A percentile compares a stretch with the other conserved stretches of the same genome.
Conservation (phyloP, 2,888 invertebrate species). For the Graphium colonna region DNA sequence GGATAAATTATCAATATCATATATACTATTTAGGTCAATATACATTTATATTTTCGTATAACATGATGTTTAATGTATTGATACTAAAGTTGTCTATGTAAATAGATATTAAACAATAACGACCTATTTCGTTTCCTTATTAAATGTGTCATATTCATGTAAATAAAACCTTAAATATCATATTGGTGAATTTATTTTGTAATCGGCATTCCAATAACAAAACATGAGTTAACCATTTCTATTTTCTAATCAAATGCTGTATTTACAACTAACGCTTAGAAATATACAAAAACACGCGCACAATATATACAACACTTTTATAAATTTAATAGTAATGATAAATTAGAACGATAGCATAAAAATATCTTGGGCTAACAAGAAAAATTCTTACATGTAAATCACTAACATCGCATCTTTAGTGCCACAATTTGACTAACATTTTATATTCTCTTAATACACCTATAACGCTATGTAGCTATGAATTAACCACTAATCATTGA, state of each 20-base stretch:
- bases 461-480: neutral
- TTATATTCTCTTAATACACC: neutral
- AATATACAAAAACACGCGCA: neutral
- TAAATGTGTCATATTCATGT: slow-evolving; percentile 21
- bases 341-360: slow-evolving; percentile 8
- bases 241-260: neutral
- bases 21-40: slow-evolving; percentile 36
- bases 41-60: slow-evolving; percentile 46
- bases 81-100: slow-evolving; percentile 61
- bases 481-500: slow-evolving; percentile 8
- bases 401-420: slow-evolving; percentile 1
- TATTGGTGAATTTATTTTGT: slow-evolving; percentile 15
- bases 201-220: slow-evolving; percentile 13
- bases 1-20: slow-evolving; percentile 42
- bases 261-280: slow-evolving; percentile 18
- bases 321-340: slow-evolving; percentile 9
- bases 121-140: slow-evolving; percentile 25
- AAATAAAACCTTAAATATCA: slow-evolving; percentile 19
- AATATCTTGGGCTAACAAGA: neutral
- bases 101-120: slow-evolving; percentile 41
- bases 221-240: neutral
- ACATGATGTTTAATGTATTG: slow-evolving; percentile 46
- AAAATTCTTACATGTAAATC: neutral
- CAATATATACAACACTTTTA: slow-evolving; percentile 4
- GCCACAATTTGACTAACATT: neutral